Conservation (phyloP, 2,888 invertebrate genomes). For the Cenopis cana region DNA sequence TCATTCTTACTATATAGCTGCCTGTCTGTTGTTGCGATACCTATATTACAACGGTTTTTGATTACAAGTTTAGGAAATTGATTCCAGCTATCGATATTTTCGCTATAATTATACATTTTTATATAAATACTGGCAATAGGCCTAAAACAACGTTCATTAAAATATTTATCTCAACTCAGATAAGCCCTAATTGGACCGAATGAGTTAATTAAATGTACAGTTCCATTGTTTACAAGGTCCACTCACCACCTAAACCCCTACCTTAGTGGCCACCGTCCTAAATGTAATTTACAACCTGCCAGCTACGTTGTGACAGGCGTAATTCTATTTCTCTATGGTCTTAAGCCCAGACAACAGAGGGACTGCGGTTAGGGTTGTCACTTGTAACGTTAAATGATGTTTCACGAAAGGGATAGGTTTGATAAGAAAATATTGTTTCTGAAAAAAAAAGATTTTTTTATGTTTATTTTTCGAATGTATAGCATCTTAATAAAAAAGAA, state of each 20-base stretch:
- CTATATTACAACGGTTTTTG: no score
- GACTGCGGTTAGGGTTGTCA: slow-evolving; percentile 20
- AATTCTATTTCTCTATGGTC: slow-evolving; percentile 43
- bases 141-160: not conserved
- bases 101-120: not conserved
- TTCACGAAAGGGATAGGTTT: not conserved
- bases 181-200: slow-evolving; percentile 9
- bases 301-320: slow-evolving; percentile 39
- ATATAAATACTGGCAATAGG: not conserved
- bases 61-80: no score
- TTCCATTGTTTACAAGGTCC: slow-evolving; percentile 8
- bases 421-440: not conserved
- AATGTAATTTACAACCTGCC: slow-evolving; percentile 42
- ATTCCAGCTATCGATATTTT: no score
- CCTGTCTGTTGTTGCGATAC: no score
- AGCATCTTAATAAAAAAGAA: no score
- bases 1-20: no score
- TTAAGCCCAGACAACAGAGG: slow-evolving; percentile 40
- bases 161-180: not conserved
- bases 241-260: slow-evolving; percentile 10
- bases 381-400: slow-evolving; percentile 6
- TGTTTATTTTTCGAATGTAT: no score
- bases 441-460: no score
- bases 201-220: slow-evolving; percentile 18
- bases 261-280: slow-evolving; percentile 19